Base-by-base conservation (phyloP, 2,888 invertebrate species). In the Lithophane socia region DNA sequence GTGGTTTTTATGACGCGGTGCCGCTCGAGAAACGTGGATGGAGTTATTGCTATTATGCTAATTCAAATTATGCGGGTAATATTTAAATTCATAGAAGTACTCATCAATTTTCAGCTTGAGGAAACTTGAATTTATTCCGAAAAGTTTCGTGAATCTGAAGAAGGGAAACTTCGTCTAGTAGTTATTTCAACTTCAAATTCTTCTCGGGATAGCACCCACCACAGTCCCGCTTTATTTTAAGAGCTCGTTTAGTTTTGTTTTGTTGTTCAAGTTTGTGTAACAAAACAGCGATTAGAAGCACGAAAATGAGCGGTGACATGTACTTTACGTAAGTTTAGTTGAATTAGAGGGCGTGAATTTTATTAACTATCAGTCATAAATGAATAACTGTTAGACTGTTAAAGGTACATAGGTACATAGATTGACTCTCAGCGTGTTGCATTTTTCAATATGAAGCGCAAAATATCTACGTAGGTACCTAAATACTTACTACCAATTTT, bases 111-210 rank as follows among this genome's bases (percentile, higher is more conserved):
- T 92, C 89, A 91, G 90, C 90, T 87, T 82, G 87, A 87, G 82
- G 87, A 90, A 94, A 92, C 91, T 93, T 92, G 84, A 93, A 93
- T 92, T 93, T 93, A 93, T 92, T 92, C 91, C 71, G 82, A 85
- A 90, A 92, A 94, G 91, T 92, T 93, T 79, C 79, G 79, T 88
- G 88, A 91, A 89, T 90, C 88, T 88, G 90, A 89, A 89, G 87
- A 89, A 90, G 88, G 85, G 85, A 92, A 94, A 93, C 91, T 93
- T 93, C 87, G 89, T 88, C 87, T 89, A 90, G 90, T 91, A 92
- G 92, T 93, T 94, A 92, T 92, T 92, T 89, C 89, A 92, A 93
- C 91, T 93, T 93, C 84, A 89, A 92, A 91, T 92, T 92, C 91
- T 91, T 92, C 89, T 82, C 82, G 71, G 74, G 68, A 66, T 82